These are phyloP conservation scores for Eclectus roratus DNA, from an alignment of 2,113 vertebrate genomes.

Conservation along the genomic window DNA sequence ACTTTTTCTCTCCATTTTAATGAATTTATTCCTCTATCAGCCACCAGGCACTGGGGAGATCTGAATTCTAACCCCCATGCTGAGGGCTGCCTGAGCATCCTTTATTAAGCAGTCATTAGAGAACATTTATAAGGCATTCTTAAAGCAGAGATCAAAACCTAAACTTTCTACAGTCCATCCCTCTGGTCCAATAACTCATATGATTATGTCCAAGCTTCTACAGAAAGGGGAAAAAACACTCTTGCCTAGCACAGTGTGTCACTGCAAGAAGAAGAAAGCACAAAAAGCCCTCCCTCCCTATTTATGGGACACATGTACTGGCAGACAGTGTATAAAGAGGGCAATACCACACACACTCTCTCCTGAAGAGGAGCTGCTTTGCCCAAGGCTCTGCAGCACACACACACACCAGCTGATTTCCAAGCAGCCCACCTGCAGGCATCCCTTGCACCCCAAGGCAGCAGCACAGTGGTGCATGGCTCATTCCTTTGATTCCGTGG, in stretches of 20 bases:
- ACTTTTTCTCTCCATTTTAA: not conserved
- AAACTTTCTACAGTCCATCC: not conserved
- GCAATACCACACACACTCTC: not conserved
- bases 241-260: not conserved
- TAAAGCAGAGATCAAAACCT: not conserved
- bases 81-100: not conserved
- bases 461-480: rapidly evolving
- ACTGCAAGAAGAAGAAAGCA: not conserved
- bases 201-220: not conserved
- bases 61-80: not conserved
- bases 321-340: not conserved
- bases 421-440: not conserved
- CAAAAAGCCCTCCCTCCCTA: rapidly evolving
- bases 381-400: not conserved
- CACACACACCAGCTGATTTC: rapidly evolving
- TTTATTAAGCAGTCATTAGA: not conserved
- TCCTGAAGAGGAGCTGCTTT: not conserved
- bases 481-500: rapidly evolving
- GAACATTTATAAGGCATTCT: not conserved
- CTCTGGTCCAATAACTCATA: not conserved
- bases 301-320: rapidly evolving
- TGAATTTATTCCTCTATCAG: not conserved
- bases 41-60: not conserved
- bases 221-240: not conserved
- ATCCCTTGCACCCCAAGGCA: not conserved